Percentiles rank a stretch among this genome's conserved stretches.
Evolutionary conservation across 2,113 vertebrate species (phyloP).

Genomic region (Piaya cayana): DNA sequence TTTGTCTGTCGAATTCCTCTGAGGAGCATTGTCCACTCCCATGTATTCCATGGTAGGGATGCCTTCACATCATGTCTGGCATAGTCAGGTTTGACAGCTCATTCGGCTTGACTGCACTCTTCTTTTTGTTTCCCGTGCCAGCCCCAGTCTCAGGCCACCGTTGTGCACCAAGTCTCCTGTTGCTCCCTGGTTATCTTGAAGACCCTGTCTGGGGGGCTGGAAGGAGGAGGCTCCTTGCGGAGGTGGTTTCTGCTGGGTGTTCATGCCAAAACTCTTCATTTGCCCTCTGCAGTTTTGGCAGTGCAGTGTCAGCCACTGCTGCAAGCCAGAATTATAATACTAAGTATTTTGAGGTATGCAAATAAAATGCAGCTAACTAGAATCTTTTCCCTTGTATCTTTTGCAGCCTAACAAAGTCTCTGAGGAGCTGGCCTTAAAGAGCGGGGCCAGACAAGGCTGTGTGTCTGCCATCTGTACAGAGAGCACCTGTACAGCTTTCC

Average conservation of each 20-base stretch:
- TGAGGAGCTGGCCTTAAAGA: slow-evolving; percentile 47
- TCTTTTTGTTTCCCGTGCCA: accelerated
- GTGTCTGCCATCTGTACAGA: background rate
- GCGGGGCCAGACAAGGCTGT: background rate
- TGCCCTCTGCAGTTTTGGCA: background rate
- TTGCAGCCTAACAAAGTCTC: slow-evolving; percentile 35
- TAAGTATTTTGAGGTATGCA: background rate
- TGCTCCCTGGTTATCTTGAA: background rate
- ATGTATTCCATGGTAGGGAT: background rate
- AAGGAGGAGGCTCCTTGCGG: background rate
- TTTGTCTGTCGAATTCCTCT: slow-evolving; percentile 34
- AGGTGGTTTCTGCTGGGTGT: background rate
- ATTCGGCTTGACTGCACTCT: background rate
- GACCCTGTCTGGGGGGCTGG: background rate
- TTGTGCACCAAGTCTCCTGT: background rate
- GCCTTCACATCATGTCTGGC: background rate
- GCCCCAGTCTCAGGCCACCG: accelerated
- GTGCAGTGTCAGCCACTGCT: background rate
- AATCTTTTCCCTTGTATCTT: background rate
- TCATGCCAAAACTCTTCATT: background rate
- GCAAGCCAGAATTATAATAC: background rate
- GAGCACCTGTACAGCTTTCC: background rate
- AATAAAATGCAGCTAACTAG: background rate
- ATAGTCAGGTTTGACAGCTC: background rate
- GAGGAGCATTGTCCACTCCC: slow-evolving; percentile 30